Evolutionary conservation across 1,140 invertebrate genomes (phyloP), one percentile per base, ranked within the genome.

Genomic region (Belonocnema kinseyi): DNA sequence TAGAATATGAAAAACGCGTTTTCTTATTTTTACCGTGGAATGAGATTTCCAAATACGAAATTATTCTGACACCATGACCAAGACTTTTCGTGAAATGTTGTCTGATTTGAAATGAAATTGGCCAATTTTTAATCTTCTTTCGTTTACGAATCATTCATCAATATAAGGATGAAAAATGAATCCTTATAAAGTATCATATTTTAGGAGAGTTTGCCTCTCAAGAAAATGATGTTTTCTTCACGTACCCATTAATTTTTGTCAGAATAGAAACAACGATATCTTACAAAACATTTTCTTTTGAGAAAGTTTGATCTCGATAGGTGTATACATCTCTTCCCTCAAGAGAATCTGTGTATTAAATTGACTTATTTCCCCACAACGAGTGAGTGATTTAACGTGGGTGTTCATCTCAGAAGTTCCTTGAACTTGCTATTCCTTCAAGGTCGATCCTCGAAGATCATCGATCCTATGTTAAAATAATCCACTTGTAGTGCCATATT

Each of bases 381-480:
- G 46, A 61, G 53, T 51, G 52, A 75, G 73, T 40, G 71, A 75
- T 17, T 12, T 33, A 13, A 17, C 56, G 77, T 79, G 66, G 77
- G 74, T 79, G 74, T 79, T 70, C 17, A 70, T 50, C 61, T 77
- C n/a, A 72, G 19, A 71, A 78, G 81, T 80, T 77, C 72, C 54
- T 80, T 78, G 77, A 80, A 80, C 81, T 56, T 78, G 51, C 72
- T 19, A 33, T 46, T 13, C 52, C 71, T 40, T 61, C 78, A 82
- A 80, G 78, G 81, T 50, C 54, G 73, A 66, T 77, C 56, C 52
- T 78, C 73, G 73, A 78, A 71, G 70, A 75, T 75, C 53, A 21
- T 46, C 75, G 54, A 72, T 74, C 26, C 61, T 8, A 46, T 16
- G 26, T 61, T 26, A 8, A 61, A 33, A 33, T 33, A 21, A 61